Conservation (phyloP, 1,140 invertebrate species). For the Drosophila sucinea region DNA sequence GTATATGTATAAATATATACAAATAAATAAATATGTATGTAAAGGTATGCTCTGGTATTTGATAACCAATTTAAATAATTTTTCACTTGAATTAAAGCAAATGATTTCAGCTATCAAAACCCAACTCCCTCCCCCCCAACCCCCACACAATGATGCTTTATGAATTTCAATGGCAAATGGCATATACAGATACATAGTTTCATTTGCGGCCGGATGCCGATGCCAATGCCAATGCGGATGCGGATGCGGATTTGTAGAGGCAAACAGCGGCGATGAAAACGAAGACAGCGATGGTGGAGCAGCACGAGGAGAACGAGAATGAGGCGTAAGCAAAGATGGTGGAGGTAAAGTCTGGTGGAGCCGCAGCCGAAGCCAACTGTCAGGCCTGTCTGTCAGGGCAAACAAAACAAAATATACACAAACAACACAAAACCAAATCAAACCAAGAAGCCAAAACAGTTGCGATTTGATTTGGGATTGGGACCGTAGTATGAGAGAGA, state of each 20-base stretch:
- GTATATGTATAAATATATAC: slow-evolving; percentile 1
- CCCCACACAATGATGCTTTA: slow-evolving; percentile 66
- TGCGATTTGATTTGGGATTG: slow-evolving; percentile 74
- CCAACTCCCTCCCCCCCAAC: slow-evolving; percentile 40
- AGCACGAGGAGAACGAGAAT: background rate
- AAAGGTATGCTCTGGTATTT: slow-evolving; percentile 40
- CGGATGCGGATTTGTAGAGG: slow-evolving; percentile 36
- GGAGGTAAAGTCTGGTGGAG: slow-evolving; percentile 10
- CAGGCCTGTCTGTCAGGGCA: slow-evolving; percentile 28
- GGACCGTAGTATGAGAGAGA: slow-evolving; percentile 35
- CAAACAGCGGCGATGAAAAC: slow-evolving; percentile 18
- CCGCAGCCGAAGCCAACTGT: slow-evolving; percentile 35
- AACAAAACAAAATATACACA: slow-evolving; percentile 44
- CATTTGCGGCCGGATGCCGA: slow-evolving; percentile 27
- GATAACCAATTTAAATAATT: slow-evolving; percentile 81
- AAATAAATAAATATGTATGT: slow-evolving; percentile 16
- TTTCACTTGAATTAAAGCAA: slow-evolving; percentile 81
- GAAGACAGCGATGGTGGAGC: slow-evolving; percentile 4
- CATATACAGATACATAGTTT: slow-evolving; percentile 59
- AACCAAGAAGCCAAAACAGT: slow-evolving; percentile 63
- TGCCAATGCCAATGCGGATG: slow-evolving; percentile 23
- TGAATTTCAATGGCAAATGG: slow-evolving; percentile 70
- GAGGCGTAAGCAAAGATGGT: background rate
- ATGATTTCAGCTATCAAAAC: slow-evolving; percentile 65
- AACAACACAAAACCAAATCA: slow-evolving; percentile 56